Evolutionary conservation across 1,140 invertebrate genomes (phyloP), one percentile per base, ranked within the genome.

Genomic region (Watersipora subatra): DNA sequence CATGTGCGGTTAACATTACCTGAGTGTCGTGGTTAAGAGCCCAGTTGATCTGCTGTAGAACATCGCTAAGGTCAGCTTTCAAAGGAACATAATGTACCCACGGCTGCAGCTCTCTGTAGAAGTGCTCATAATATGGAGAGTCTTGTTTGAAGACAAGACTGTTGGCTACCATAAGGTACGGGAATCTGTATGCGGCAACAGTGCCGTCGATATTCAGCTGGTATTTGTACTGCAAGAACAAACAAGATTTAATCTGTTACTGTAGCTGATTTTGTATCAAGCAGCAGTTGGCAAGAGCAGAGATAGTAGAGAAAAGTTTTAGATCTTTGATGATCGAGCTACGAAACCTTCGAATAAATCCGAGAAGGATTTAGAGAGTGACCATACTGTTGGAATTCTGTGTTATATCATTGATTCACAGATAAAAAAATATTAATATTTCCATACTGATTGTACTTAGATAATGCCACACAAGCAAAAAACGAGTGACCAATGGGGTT

Each of bases 191-290:
- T 0, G 93, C 90, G 57, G 94, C 93, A 24, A 98, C 94, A 65
- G 92, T 93, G 22, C 94, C 94, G 85, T 98, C 94, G 59, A 97
- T 85, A 76, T 88, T 93, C 24, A 98, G 76, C 81, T 93, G 91
- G 81, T 95, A 97, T 83, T 96, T 97, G 73, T 92, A 93, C 92
- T 97, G 81, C 20, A 79, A 77, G 64, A 66, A 59, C 64, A 67
- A 63, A 59, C 57, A 65, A 22, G 62, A 29, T 46, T 15, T 20
- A 46, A 28, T 22, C 12, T 25, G n/a, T 56, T 20, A 66, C 25
- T 24, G 61, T 30, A 3, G 25, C n/a, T n/a, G n/a, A n/a, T n/a
- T n/a, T n/a, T n/a, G n/a, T n/a, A n/a, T n/a, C n/a, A 22, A 19
- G 2, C 57, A 22, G 19, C 2, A 17, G 46, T 17, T 55, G 46